Evolutionary conservation across 2,797 vertebrate genomes (phyloP).

Genomic region (Chromis chromis): DNA sequence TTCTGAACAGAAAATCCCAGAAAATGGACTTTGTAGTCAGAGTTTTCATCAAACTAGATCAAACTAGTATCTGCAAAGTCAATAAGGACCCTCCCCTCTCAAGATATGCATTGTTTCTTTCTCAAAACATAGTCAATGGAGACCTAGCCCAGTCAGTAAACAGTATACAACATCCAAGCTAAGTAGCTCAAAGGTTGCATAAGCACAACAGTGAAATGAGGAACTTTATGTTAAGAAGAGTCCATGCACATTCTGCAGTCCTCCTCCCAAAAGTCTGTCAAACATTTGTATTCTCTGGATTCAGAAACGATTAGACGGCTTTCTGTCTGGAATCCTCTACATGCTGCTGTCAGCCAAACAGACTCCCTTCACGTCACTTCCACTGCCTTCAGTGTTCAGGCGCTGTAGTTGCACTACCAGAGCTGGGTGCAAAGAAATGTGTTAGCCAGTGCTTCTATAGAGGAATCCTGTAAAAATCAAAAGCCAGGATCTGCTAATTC

Average conservation of each 20-base stretch:
- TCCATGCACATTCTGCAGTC: conserved; percentile 7
- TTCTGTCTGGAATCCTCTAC: conserved; percentile 32
- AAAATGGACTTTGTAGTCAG: no score
- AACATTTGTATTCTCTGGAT: conserved; percentile 19
- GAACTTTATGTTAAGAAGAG: not conserved
- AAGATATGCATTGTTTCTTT: not conserved
- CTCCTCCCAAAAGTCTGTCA: conserved; percentile 29
- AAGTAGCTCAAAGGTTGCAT: not conserved
- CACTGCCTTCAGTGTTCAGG: conserved; percentile 1
- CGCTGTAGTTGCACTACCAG: not conserved
- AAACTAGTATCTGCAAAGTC: not conserved
- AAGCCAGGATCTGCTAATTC: not conserved
- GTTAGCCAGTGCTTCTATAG: not conserved
- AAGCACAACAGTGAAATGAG: not conserved
- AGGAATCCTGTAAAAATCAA: conserved; percentile 8
- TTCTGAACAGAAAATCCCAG: not conserved
- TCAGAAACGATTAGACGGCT: conserved; percentile 29
- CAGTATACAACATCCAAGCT: not conserved
- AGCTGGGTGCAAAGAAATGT: not conserved
- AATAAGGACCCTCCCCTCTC: not conserved
- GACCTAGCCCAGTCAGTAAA: not conserved
- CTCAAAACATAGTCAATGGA: no score
- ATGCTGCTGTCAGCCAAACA: conserved; percentile 37
- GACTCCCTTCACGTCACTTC: conserved; percentile 16
- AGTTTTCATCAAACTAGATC: not conserved